Evolutionary conservation across 2,113 vertebrate species (phyloP), one percentile per base, ranked within the genome.

Genomic region (Mesembrinibis cayennensis): DNA sequence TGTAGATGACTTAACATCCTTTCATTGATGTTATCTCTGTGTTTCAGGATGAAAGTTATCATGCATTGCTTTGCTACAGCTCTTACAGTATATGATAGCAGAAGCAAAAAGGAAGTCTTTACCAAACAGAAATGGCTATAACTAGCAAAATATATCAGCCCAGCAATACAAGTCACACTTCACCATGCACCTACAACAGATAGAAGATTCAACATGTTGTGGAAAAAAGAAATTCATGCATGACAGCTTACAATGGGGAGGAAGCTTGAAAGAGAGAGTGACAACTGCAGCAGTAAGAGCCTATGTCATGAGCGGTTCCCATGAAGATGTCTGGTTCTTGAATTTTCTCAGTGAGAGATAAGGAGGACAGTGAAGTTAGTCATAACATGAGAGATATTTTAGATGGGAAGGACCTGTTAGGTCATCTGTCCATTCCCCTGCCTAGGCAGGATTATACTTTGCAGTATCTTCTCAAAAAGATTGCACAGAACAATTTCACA

Each of bases 401-500:
- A 97, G 96, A 97, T 97, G 96, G 96, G 96, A 97, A 97, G 92
- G 96, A 90, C 88, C 92, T 87, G 42, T 16, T 34, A 78, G 97
- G 97, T 97, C 97, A 97, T 90, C 88, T 92, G 90, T 90, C 82
- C 90, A 20, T 59, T 67, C 96, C 81, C 65, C 76, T 90, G 71
- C 95, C 79, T 58, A 58, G 87, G 95, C 96, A 92, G 96, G 97
- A 97, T 97, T 97, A 97, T 89, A 55, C 59, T 65, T 66, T 3
- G 25, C 96, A 81, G 88, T 73, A 97, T 96, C 95, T 96, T 87
- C 90, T 80, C 92, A 55, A 71, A 94, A 49, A 90, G 95, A 97
- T 95, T 97, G 79, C 49, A 89, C 85, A 58, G 96, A 95, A 97
- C 85, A 96, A 97, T 97, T 97, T 97, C 97, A 97, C 82, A 52